Conservation (phyloP, 2,113 vertebrate species). For the Apus apus region DNA sequence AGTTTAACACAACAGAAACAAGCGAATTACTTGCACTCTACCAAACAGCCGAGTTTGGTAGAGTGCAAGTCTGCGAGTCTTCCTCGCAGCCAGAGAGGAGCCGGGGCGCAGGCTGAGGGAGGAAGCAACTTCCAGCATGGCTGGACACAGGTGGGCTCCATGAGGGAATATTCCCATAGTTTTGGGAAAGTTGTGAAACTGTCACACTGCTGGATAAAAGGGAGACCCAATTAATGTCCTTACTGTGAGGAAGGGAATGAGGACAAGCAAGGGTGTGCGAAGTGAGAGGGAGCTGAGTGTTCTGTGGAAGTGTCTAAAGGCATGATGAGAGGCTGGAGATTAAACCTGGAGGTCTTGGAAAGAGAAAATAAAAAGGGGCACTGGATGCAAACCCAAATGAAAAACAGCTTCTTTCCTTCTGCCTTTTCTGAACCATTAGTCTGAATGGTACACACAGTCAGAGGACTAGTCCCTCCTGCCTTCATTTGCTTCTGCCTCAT, state of each 20-base stretch:
- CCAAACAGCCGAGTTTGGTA: accelerated
- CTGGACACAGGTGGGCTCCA: not conserved
- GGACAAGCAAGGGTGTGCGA: accelerated
- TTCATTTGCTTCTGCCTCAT: not conserved
- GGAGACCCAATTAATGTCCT: accelerated
- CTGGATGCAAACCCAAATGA: not conserved
- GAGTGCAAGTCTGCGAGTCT: too few relatives aligned
- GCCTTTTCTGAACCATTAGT: not conserved
- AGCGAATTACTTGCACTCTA: accelerated
- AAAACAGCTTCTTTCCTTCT: not conserved
- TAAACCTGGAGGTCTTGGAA: not conserved
- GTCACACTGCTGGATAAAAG: not conserved
- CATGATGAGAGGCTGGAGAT: not conserved
- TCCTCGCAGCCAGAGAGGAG: accelerated
- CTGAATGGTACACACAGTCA: not conserved
- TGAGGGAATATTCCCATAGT: not conserved
- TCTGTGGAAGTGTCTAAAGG: not conserved
- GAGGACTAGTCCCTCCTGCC: not conserved
- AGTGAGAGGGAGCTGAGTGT: not conserved
- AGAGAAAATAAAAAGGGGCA: not conserved
- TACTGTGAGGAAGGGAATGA: not conserved
- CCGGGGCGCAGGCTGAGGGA: accelerated
- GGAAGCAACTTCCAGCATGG: not conserved
- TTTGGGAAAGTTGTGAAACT: not conserved
- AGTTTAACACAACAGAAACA: not conserved